Conservation (phyloP, 2,797 vertebrate genomes). For the Sciurus vulgaris region DNA sequence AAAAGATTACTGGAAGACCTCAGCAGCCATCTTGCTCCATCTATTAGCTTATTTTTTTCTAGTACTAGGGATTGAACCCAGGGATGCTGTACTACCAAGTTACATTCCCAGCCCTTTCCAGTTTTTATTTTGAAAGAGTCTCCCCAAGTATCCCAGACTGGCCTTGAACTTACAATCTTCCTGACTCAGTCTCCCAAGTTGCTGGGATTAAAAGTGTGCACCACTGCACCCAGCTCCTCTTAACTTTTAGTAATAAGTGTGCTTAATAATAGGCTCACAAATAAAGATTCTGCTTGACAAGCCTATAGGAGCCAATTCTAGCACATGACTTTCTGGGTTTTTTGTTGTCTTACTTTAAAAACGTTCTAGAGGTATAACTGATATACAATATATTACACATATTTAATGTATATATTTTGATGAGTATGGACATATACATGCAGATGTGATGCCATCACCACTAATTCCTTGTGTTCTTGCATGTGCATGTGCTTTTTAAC, state of each 20-base stretch:
- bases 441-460: background rate
- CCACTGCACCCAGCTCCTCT: background rate
- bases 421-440: background rate
- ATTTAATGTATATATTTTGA: background rate
- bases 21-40: background rate
- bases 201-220: background rate
- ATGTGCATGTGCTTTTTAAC: background rate
- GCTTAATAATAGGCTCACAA: background rate
- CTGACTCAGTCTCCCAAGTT: background rate
- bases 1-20: background rate
- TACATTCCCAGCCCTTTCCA: background rate
- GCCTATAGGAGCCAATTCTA: background rate
- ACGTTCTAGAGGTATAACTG: background rate
- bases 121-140: too few relatives aligned
- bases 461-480: background rate
- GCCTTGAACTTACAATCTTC: background rate
- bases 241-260: background rate
- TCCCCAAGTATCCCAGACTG: background rate
- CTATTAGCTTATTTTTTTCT: background rate
- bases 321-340: background rate
- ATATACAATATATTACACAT: background rate
- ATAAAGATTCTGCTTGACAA: background rate
- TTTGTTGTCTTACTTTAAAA: background rate
- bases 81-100: background rate
- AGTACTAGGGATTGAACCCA: background rate